phyloP scores from a whole-genome alignment of 2,888 invertebrate genomes.

The Erpobdella octoculata region DNA sequence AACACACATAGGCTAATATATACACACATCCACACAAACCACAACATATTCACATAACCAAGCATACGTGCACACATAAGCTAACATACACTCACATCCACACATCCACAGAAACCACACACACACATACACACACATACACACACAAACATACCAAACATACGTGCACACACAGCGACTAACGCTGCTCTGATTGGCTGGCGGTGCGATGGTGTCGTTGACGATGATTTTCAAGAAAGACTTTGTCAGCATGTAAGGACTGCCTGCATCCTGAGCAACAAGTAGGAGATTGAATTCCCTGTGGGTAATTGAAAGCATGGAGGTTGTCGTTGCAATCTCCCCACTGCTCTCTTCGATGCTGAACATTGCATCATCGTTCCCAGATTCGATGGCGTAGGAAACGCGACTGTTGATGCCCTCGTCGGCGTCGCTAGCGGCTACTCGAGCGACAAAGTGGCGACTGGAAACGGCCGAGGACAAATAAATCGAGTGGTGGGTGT shows the following conservation, averaged over 20 bases:
- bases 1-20: too few relatives aligned
- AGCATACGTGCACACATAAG: too few relatives aligned
- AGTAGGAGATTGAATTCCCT: constrained; percentile 16
- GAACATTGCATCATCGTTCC: constrained; percentile 52
- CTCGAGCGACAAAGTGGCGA: not conserved
- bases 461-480: not conserved
- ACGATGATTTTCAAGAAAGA: constrained; percentile 22
- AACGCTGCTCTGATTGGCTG: too few relatives aligned
- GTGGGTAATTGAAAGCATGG: constrained; percentile 3
- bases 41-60: too few relatives aligned
- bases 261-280: not conserved
- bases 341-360: constrained; percentile 52
- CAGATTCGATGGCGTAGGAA: constrained; percentile 40
- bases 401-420: constrained; percentile 41
- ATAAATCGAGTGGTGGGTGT: not conserved
- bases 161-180: too few relatives aligned
- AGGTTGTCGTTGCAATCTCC: constrained; percentile 48
- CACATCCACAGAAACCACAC: too few relatives aligned
- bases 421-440: constrained; percentile 8
- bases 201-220: constrained; percentile 21
- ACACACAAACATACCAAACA: too few relatives aligned
- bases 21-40: too few relatives aligned
- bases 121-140: too few relatives aligned
- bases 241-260: not conserved
- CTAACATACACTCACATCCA: too few relatives aligned